Conservation (phyloP, 2,797 vertebrate genomes). For the Spea hammondii region DNA sequence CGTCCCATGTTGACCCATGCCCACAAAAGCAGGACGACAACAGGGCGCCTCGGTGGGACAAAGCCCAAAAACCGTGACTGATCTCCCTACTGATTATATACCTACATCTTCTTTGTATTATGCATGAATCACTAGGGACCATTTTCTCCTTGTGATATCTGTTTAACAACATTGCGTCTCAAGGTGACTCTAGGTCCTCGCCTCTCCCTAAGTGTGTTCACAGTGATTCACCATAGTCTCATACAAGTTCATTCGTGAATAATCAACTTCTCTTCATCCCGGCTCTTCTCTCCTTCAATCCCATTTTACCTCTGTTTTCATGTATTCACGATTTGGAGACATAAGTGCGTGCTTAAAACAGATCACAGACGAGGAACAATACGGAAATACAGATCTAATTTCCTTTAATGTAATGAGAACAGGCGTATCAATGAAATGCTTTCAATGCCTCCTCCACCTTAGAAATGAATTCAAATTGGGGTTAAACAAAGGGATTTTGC, state of each 20-base stretch:
- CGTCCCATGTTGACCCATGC: no score
- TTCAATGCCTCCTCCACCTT: conserved; percentile 10
- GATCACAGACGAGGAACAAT: conserved; percentile 16
- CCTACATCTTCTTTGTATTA: no score
- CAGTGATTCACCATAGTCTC: background rate
- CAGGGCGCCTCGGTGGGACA: no score
- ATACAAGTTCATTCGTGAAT: background rate
- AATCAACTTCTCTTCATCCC: background rate
- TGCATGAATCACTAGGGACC: no score
- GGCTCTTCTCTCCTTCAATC: background rate
- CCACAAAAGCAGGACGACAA: no score
- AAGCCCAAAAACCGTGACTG: no score
- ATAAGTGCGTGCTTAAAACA: background rate
- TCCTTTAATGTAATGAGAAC: conserved; percentile 15
- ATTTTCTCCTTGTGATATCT: no score
- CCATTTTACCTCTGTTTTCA: conserved; percentile 1
- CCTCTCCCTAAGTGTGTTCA: background rate
- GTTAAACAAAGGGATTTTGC: conserved; percentile 33
- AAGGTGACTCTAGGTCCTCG: background rate
- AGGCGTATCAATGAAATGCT: background rate
- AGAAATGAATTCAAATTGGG: conserved; percentile 25
- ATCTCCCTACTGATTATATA: no score
- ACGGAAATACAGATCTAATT: conserved; percentile 6
- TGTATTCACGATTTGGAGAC: background rate
- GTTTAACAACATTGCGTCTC: background rate